These are phyloP conservation scores for Nycticryphes semicollaris DNA, from an alignment of 2,113 vertebrate species.

Conservation along the genomic window DNA sequence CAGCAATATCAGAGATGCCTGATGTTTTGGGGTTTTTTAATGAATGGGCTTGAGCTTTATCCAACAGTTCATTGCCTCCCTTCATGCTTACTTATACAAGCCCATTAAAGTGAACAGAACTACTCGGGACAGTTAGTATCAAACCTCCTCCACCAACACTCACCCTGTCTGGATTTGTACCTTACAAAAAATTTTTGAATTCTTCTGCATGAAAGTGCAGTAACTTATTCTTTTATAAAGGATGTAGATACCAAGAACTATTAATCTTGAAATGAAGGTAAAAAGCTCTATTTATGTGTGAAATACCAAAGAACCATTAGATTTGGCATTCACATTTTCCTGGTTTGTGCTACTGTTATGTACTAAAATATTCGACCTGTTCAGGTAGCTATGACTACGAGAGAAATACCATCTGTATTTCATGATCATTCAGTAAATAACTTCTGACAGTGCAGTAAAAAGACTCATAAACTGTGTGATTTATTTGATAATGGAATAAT, in stretches of 20 bases:
- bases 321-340: background rate
- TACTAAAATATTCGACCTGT: slow-evolving; percentile 20
- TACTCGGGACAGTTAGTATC: background rate
- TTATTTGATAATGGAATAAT: slow-evolving; percentile 57
- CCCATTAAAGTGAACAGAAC: background rate
- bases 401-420: slow-evolving; percentile 50
- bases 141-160: background rate
- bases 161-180: background rate
- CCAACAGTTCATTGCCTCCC: background rate
- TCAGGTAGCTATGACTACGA: background rate
- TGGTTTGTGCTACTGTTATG: background rate
- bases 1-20: background rate
- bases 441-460: slow-evolving; percentile 42
- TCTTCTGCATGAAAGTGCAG: background rate
- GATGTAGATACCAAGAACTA: background rate
- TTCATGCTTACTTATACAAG: background rate
- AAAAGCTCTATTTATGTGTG: background rate
- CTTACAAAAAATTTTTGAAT: background rate
- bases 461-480: slow-evolving; percentile 53
- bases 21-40: fast-evolving
- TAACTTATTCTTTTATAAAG: background rate
- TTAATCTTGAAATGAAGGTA: background rate
- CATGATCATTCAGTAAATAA: slow-evolving; percentile 51
- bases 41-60: background rate
- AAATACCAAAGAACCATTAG: background rate